These are phyloP conservation scores for Drosophila subsilvestris DNA, from an alignment of 2,888 invertebrate species.

Conservation along the genomic window DNA sequence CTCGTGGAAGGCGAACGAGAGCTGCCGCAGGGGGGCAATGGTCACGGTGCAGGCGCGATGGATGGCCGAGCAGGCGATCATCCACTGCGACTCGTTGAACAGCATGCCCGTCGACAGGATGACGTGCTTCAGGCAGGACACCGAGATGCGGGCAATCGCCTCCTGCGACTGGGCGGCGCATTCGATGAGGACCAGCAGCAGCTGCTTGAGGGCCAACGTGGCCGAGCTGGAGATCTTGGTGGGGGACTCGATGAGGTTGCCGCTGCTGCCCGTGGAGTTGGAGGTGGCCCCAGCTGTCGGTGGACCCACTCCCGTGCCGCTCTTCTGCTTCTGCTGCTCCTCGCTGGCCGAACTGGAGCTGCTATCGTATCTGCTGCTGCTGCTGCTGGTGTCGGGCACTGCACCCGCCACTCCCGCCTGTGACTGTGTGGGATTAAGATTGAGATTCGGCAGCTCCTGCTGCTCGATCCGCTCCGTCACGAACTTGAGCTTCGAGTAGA, in stretches of 20 bases:
- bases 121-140: slow-evolving; percentile 94
- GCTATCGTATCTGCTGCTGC: slow-evolving; percentile 58
- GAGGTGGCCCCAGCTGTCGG: not conserved
- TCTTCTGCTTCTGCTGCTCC: slow-evolving; percentile 48
- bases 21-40: slow-evolving; percentile 92
- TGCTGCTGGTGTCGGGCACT: not conserved
- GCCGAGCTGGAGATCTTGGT: slow-evolving; percentile 86
- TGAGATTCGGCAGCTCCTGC: slow-evolving; percentile 31
- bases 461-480: slow-evolving; percentile 76
- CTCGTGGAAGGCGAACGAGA: slow-evolving; percentile 95
- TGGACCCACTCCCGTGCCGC: slow-evolving; percentile 4
- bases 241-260: slow-evolving; percentile 82
- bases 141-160: slow-evolving; percentile 94
- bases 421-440: slow-evolving; percentile 10
- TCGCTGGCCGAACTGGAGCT: slow-evolving; percentile 49
- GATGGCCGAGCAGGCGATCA: slow-evolving; percentile 91
- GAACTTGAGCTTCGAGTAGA: slow-evolving; percentile 83
- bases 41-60: slow-evolving; percentile 94
- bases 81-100: slow-evolving; percentile 93
- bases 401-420: not conserved
- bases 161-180: slow-evolving; percentile 96
- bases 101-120: slow-evolving; percentile 93
- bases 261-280: slow-evolving; percentile 8
- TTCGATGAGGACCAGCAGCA: slow-evolving; percentile 93
- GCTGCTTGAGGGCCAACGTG: slow-evolving; percentile 93